Conservation (phyloP, 92 coral and sea anemone species). For the Muricea muricata region DNA sequence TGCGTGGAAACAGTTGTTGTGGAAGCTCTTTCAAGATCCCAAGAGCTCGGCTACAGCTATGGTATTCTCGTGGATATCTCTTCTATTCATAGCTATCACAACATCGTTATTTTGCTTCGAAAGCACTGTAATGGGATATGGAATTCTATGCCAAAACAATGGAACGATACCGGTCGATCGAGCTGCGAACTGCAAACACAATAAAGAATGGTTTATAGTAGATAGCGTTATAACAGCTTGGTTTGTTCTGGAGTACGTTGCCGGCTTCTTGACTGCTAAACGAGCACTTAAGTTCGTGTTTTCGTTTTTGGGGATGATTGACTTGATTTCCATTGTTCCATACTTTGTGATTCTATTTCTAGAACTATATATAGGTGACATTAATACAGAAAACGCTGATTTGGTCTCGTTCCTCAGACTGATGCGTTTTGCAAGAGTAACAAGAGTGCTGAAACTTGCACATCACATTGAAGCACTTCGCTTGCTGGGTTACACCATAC, state of each 20-base stretch:
- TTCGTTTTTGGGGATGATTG: slow-evolving; percentile 73
- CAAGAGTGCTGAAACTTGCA: slow-evolving; percentile 69
- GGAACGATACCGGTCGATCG: neutral
- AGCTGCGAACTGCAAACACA: slow-evolving; percentile 16
- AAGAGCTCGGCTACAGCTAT: slow-evolving; percentile 25
- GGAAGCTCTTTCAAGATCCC: slow-evolving; percentile 42
- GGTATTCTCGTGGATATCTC: slow-evolving; percentile 19
- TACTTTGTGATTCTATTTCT: slow-evolving; percentile 59
- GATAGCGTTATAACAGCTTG: slow-evolving; percentile 82
- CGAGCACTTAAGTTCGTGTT: slow-evolving; percentile 47
- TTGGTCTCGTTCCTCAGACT: slow-evolving; percentile 52
- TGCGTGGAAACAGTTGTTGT: slow-evolving; percentile 23
- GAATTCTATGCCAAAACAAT: slow-evolving; percentile 10
- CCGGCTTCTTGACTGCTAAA: slow-evolving; percentile 74
- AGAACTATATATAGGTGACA: neutral
- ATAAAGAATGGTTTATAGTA: slow-evolving; percentile 64
- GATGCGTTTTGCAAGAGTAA: slow-evolving; percentile 68
- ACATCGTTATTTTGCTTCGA: slow-evolving; percentile 39
- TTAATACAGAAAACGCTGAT: neutral
- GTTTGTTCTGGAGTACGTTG: slow-evolving; percentile 79
- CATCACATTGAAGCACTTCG: slow-evolving; percentile 78
- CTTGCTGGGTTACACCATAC: slow-evolving; percentile 81
- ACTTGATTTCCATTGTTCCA: slow-evolving; percentile 73
- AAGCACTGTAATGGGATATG: slow-evolving; percentile 15
- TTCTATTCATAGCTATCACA: neutral